These are phyloP conservation scores for Zoanthus gigantus DNA, from an alignment of 92 coral and sea anemone species.

Conservation along the genomic window DNA sequence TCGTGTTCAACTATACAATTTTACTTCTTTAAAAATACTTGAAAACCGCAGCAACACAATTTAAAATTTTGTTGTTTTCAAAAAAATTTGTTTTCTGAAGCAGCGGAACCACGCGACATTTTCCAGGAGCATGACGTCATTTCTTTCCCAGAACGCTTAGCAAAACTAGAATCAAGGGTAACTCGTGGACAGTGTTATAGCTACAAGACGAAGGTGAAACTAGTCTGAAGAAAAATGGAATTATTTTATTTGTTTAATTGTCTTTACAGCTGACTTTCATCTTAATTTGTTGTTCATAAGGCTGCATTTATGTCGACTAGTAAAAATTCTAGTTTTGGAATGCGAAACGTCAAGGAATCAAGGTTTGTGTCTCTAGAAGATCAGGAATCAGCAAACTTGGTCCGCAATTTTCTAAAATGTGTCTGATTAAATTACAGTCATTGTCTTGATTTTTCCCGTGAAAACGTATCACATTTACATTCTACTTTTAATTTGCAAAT, in stretches of 20 bases:
- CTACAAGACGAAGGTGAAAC: neutral
- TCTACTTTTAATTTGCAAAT: neutral
- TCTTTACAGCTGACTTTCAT: neutral
- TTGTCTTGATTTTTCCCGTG: neutral
- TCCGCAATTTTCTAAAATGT: neutral
- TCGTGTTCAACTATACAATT: too few relatives aligned
- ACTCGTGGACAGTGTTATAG: neutral
- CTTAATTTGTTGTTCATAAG: neutral
- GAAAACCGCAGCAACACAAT: neutral
- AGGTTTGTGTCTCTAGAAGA: neutral
- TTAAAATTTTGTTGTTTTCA: neutral
- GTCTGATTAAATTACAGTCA: neutral
- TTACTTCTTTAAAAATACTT: too few relatives aligned
- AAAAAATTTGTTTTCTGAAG: too few relatives aligned
- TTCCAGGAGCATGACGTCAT: conserved; percentile 4
- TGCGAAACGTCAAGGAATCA: neutral
- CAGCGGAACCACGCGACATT: too few relatives aligned
- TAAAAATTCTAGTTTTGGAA: neutral
- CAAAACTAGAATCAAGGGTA: neutral
- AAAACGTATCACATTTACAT: neutral
- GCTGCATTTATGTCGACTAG: conserved; percentile 1
- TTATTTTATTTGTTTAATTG: neutral
- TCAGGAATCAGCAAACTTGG: neutral
- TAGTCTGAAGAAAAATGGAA: neutral
- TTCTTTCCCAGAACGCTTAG: neutral